These are phyloP conservation scores for Heliconius ethilla DNA, from an alignment of 2,888 invertebrate genomes.

Conservation along the genomic window DNA sequence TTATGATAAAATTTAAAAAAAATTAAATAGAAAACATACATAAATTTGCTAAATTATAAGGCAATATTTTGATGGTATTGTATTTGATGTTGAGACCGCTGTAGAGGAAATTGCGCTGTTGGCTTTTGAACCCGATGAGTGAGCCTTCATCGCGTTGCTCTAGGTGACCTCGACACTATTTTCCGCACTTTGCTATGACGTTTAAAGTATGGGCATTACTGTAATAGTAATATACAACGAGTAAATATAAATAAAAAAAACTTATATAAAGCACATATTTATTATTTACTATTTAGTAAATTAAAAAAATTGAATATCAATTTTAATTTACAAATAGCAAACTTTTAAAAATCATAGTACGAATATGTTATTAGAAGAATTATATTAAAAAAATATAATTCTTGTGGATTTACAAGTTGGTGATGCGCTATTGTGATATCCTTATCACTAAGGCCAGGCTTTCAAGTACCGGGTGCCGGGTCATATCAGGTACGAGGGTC, in stretches of 20 bases:
- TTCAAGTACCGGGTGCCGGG: not conserved
- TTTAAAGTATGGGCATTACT: conserved; percentile 33
- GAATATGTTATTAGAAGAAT: too few species aligned
- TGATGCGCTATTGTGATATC: not conserved
- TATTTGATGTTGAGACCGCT: conserved; percentile 37
- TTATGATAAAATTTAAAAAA: not conserved
- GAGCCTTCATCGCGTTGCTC: conserved; percentile 66
- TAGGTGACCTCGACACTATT: conserved; percentile 35
- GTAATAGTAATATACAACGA: conserved; percentile 17
- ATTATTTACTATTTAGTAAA: not conserved
- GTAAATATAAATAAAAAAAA: not conserved
- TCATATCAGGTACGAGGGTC: not conserved
- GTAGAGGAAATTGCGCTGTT: conserved; percentile 67
- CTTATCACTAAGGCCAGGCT: not conserved
- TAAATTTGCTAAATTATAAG: conserved; percentile 16
- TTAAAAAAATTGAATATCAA: not conserved
- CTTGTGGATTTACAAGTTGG: not conserved
- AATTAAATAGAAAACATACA: not conserved
- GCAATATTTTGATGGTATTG: conserved; percentile 30
- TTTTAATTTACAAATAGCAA: too few species aligned
- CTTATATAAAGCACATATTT: not conserved
- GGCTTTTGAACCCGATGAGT: conserved; percentile 79
- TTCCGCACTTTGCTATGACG: conserved; percentile 38
- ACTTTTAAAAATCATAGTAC: too few species aligned
- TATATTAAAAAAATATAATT: not conserved